These are phyloP conservation scores for Lepidochrysops patricia DNA, from an alignment of 2,888 invertebrate genomes.

Conservation along the genomic window DNA sequence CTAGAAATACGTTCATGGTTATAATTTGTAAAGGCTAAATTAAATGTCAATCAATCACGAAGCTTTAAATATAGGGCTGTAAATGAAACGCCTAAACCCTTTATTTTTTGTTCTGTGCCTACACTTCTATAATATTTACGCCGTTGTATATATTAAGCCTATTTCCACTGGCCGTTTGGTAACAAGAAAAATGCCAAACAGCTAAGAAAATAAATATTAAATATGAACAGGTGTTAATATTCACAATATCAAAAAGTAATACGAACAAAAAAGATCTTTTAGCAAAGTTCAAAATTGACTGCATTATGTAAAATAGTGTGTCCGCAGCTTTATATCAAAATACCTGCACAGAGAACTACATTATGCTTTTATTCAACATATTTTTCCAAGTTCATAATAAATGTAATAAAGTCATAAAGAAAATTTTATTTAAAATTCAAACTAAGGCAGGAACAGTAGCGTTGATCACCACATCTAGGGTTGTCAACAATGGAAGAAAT, in stretches of 20 bases:
- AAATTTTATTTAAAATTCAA: constrained; percentile 11
- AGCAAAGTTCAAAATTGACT: background rate
- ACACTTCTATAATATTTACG: background rate
- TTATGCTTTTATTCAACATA: background rate
- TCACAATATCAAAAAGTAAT: background rate
- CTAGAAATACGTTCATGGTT: background rate
- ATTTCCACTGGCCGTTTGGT: background rate
- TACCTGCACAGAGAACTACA: background rate
- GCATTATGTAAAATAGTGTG: background rate
- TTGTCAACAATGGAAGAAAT: background rate
- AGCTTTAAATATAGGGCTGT: background rate
- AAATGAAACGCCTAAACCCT: background rate
- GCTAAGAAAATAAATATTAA: background rate
- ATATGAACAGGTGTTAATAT: background rate
- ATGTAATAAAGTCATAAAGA: constrained; percentile 11
- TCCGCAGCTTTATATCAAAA: background rate
- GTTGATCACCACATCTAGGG: constrained; percentile 1
- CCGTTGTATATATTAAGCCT: background rate
- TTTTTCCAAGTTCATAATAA: constrained; percentile 9
- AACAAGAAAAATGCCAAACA: background rate
- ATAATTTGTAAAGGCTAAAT: background rate
- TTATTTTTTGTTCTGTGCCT: too few relatives aligned
- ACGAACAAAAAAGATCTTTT: background rate
- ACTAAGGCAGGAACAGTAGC: constrained; percentile 3
- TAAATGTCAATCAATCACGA: background rate